Percentiles rank a stretch among this genome's conserved stretches.
phyloP scores from a whole-genome alignment of 2,113 vertebrate species.

The Cervus canadensis region DNA sequence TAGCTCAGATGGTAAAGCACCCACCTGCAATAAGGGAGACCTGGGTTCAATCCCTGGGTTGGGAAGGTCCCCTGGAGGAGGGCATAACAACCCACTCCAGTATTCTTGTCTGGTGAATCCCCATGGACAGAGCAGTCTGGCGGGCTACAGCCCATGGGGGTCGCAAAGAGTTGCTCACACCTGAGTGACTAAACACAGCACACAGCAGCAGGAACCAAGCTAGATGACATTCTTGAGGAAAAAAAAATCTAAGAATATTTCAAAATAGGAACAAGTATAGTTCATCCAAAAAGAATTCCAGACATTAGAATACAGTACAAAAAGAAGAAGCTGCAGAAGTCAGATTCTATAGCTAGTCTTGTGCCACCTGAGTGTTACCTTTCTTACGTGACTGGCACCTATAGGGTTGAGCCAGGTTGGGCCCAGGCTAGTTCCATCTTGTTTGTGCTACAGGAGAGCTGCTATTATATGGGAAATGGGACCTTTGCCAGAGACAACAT shows the following conservation, averaged over 20 bases:
- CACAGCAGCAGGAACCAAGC: neutral
- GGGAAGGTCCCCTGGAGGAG: neutral
- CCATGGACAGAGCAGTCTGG: neutral
- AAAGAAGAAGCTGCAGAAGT: neutral
- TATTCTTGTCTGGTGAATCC: neutral
- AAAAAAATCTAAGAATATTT: neutral
- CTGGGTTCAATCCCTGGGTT: neutral
- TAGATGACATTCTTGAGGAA: neutral
- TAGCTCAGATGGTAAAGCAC: neutral
- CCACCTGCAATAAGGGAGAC: neutral
- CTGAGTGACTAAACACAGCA: rapidly evolving
- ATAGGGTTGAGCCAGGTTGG: neutral
- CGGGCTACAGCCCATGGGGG: neutral
- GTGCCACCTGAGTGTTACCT: neutral
- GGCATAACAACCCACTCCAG: neutral
- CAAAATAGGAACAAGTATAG: neutral
- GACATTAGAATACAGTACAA: neutral
- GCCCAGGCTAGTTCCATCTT: neutral
- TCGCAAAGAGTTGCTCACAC: neutral
- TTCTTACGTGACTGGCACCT: neutral
- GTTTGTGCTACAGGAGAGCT: neutral
- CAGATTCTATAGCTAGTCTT: neutral
- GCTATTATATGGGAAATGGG: neutral
- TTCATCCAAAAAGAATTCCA: neutral
- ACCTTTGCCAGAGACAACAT: neutral